Conservation (phyloP, 2,797 vertebrate species). For the Threskiornis aethiopicus region DNA sequence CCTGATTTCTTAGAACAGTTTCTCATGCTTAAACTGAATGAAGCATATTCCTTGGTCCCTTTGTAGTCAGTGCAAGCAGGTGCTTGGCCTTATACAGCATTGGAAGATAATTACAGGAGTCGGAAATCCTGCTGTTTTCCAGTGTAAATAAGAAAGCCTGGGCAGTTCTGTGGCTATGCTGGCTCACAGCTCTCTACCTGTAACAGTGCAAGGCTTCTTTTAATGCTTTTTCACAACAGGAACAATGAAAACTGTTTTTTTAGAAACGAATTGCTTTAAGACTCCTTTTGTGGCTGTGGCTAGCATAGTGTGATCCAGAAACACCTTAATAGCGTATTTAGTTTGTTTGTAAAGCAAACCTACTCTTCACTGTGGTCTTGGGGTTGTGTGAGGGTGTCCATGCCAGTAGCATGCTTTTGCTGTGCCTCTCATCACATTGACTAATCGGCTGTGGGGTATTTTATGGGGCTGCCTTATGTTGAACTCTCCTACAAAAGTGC, state of each 20-base stretch:
- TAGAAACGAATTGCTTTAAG: background rate
- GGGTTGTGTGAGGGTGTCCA: background rate
- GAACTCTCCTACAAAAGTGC: background rate
- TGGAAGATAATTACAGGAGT: background rate
- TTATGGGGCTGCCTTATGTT: background rate
- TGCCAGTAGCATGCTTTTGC: background rate
- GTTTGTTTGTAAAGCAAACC: background rate
- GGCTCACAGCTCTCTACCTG: background rate
- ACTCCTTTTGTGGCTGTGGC: background rate
- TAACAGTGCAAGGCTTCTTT: background rate
- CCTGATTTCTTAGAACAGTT: background rate
- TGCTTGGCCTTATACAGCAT: background rate
- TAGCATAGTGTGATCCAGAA: background rate
- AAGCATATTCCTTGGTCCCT: background rate
- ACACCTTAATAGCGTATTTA: background rate
- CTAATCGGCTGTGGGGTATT: background rate
- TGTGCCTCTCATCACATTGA: background rate
- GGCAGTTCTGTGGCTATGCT: background rate
- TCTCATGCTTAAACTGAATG: background rate
- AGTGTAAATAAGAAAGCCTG: background rate
- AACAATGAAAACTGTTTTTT: background rate
- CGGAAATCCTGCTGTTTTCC: constrained; percentile 1
- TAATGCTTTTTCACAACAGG: background rate
- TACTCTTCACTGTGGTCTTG: background rate
- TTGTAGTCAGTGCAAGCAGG: background rate